Conservation (phyloP, 2,888 invertebrate species). For the Sinhomidia bicolor region DNA sequence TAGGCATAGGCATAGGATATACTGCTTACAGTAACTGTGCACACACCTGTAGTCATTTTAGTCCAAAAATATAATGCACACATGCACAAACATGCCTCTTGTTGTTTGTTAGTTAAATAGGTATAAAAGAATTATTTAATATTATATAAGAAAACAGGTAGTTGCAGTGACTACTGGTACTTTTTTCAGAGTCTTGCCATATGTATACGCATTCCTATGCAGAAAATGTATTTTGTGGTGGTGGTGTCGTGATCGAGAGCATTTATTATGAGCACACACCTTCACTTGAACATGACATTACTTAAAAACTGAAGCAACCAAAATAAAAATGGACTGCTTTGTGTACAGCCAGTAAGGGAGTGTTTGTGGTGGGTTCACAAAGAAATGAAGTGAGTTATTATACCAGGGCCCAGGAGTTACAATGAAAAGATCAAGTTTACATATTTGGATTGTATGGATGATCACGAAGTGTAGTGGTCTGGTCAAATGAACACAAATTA, state of each 20-base stretch:
- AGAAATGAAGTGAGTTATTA: background rate
- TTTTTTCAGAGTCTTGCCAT: background rate
- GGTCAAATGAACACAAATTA: background rate
- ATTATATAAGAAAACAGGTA: constrained; percentile 19
- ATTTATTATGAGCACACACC: constrained; percentile 32
- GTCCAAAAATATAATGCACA: constrained; percentile 5
- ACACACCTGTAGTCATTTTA: constrained; percentile 12
- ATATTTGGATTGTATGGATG: background rate
- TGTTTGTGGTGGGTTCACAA: background rate
- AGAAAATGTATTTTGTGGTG: too few relatives aligned
- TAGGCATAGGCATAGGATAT: background rate
- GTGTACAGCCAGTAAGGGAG: background rate
- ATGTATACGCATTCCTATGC: background rate
- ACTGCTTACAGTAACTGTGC: too few relatives aligned
- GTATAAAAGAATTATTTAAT: constrained; percentile 5
- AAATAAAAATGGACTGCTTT: background rate
- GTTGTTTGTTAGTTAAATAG: constrained; percentile 17
- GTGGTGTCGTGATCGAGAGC: background rate
- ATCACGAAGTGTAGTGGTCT: background rate
- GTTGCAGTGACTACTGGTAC: background rate
- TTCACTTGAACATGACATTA: constrained; percentile 29
- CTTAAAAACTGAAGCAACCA: constrained; percentile 32
- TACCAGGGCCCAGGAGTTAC: background rate
- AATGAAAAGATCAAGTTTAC: constrained; percentile 49
- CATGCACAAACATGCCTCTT: background rate